Evolutionary conservation across 2,888 invertebrate species (phyloP).

Genomic region (Lypha dubia): DNA sequence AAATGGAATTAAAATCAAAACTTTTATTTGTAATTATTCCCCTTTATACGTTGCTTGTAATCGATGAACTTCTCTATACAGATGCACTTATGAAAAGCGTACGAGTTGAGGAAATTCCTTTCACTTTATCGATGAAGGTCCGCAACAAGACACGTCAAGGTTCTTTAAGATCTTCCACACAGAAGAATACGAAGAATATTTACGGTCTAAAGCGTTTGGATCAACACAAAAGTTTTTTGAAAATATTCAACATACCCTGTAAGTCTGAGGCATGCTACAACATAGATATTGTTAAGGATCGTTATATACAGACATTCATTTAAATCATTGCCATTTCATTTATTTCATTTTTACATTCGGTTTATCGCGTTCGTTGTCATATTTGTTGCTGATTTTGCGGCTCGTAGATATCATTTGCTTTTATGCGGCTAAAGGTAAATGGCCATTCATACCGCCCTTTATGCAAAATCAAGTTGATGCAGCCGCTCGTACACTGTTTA

Average conservation of each 20-base stretch:
- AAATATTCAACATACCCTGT: constrained; percentile 82
- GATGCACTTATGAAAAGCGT: constrained; percentile 77
- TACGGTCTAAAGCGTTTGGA: constrained; percentile 78
- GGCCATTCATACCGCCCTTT: constrained; percentile 82
- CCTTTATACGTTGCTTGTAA: constrained; percentile 74
- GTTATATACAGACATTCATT: background rate
- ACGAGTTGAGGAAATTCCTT: constrained; percentile 79
- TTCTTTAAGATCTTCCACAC: constrained; percentile 20
- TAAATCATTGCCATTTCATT: constrained; percentile 29
- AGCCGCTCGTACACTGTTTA: constrained; percentile 79
- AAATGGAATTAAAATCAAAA: constrained; percentile 63
- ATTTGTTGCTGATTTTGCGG: background rate
- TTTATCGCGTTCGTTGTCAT: background rate
- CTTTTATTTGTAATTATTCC: constrained; percentile 74
- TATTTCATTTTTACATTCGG: constrained; percentile 21
- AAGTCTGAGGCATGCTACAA: constrained; percentile 61
- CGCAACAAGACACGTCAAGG: constrained; percentile 48
- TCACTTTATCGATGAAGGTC: constrained; percentile 59
- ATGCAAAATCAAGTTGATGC: constrained; percentile 81
- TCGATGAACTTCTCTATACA: constrained; percentile 72
- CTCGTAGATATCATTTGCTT: constrained; percentile 81
- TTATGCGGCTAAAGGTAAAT: constrained; percentile 83
- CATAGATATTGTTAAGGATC: background rate
- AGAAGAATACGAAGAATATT: constrained; percentile 74
- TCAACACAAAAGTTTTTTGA: constrained; percentile 79